Evolutionary conservation across 2,113 vertebrate species (phyloP), one percentile per base, ranked within the genome.

Genomic region (Daboia siamensis): DNA sequence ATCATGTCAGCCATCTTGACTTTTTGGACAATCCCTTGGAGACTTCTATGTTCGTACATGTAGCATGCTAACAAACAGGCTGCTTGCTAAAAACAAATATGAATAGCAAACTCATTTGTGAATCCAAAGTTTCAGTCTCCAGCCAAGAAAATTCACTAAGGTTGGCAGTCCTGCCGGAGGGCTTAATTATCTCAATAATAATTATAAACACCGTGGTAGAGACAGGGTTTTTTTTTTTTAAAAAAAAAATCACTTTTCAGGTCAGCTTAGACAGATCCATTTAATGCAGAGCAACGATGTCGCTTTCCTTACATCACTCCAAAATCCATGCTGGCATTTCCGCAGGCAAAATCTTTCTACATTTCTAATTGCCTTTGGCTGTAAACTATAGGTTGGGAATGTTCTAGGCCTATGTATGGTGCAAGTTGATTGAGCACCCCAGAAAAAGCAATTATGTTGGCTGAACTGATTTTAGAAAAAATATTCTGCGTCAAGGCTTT

Each of bases 401-500:
- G 61, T 57, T 59, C 88, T 88, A 88, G 88, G 87, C 85, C 87
- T 48, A 57, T 54, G 59, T 12, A 10, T 29, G 33, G 85, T 44
- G 90, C 61, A 59, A 55, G 87, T 21, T 56, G 86, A 92, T 84
- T 21, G 61, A 24, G 51, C 89, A 57, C 33, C 86, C 56, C 52
- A 44, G 46, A 91, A 84, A 56, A 26, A 23, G 64, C 33, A 48
- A 46, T n/a, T 46, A 29, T n/a, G 23, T 23, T 84, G 52, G 23
- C 51, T n/a, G 57, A 90, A 93, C 51, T 84, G 61, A 84, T 88
- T 84, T 69, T 61, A 61, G 52, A 87, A 10, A 10, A 54, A 59
- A 51, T 93, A 92, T 61, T 90, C 90, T 80, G 26, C 17, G 17
- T 87, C 57, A 57, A 87, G 51, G 44, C 20, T 52, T 54, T 92